Percentiles rank a stretch among this genome's conserved stretches.
Evolutionary conservation across 2,888 invertebrate genomes (phyloP).

Genomic region (Clostera curtula): DNA sequence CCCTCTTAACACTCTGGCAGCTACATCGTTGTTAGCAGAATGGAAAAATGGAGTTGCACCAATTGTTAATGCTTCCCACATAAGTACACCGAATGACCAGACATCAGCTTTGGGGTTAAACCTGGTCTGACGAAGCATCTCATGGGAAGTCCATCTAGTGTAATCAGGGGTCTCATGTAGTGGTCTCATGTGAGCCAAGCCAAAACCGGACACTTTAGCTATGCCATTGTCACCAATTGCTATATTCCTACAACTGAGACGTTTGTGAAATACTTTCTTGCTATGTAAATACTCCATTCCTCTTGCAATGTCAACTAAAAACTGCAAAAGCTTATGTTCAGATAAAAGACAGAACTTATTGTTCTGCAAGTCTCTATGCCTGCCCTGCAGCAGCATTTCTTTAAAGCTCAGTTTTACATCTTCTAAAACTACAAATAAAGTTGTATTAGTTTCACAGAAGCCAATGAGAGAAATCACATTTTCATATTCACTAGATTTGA

Average conservation of each 20-base stretch:
- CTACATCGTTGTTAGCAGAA: conserved; percentile 79
- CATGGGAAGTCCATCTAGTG: conserved; percentile 86
- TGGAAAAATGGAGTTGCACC: conserved; percentile 86
- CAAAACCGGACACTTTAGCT: conserved; percentile 85
- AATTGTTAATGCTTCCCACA: conserved; percentile 88
- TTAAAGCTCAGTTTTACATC: conserved; percentile 80
- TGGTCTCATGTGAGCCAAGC: conserved; percentile 79
- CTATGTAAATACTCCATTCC: conserved; percentile 82
- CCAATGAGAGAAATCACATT: conserved; percentile 85
- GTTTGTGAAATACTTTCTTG: conserved; percentile 82
- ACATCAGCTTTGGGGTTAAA: conserved; percentile 84
- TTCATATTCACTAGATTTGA: conserved; percentile 80
- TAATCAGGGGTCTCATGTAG: conserved; percentile 81
- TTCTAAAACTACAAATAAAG: conserved; percentile 83
- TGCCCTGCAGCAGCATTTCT: conserved; percentile 78
- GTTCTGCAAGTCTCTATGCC: conserved; percentile 67
- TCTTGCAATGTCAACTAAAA: conserved; percentile 79
- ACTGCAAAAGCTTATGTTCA: conserved; percentile 78
- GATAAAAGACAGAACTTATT: conserved; percentile 76
- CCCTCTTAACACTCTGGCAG: conserved; percentile 80
- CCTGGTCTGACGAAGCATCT: conserved; percentile 81
- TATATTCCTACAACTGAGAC: conserved; percentile 83
- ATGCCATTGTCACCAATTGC: conserved; percentile 77
- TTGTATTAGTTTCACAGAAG: conserved; percentile 85
- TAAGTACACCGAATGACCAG: conserved; percentile 87